Base-by-base conservation (phyloP, 2,113 vertebrate genomes). In the Cyanoderma ruficeps region DNA sequence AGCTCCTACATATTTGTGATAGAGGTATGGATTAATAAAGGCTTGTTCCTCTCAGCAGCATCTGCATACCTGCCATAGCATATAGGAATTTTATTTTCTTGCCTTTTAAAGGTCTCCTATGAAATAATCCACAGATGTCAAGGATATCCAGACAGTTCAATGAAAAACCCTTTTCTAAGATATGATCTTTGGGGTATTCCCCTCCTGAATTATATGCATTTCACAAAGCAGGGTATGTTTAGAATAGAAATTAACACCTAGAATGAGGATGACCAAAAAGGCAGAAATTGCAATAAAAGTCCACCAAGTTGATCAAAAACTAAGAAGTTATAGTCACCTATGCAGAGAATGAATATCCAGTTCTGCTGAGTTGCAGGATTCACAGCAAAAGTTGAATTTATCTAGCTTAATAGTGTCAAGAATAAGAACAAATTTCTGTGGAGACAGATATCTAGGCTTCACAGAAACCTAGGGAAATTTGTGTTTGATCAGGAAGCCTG, bases 31-130 rank as follows among this genome's bases (percentile, higher is more conserved):
- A 67, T 57, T 42, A 56, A 70, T 35, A 53, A 9, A 46, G 5
- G 0, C 0, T 1, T 24, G 13, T 28, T 68, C 28, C n/a, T 74
- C 44, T 5, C n/a, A 74, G n/a, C 72, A 65, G 2, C 2, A 3
- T 81, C 59, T 17, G 2, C 3, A 2, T 46, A 55, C 3, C 7
- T 90, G 20, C 25, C 35, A 25, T 15, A 42, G 15, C 7, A 70
- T 55, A 23, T 3, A 15, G 13, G 20, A 81, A 50, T 74, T 91
- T 81, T 6, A 8, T 84, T 78, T 84, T 84, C 52, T 70, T 83
- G 25, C 11, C 13, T 61, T 72, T 65, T 67, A 42, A 87, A 67
- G 50, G 14, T 10, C 9, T 91, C 13, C 8, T 37, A 46, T 11
- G 10, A 13, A 68, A 64, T 23, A 61, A 22, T 28, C 9, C 28